These are phyloP conservation scores for Ciconia stormi DNA, from an alignment of 2,113 vertebrate species.

Conservation along the genomic window DNA sequence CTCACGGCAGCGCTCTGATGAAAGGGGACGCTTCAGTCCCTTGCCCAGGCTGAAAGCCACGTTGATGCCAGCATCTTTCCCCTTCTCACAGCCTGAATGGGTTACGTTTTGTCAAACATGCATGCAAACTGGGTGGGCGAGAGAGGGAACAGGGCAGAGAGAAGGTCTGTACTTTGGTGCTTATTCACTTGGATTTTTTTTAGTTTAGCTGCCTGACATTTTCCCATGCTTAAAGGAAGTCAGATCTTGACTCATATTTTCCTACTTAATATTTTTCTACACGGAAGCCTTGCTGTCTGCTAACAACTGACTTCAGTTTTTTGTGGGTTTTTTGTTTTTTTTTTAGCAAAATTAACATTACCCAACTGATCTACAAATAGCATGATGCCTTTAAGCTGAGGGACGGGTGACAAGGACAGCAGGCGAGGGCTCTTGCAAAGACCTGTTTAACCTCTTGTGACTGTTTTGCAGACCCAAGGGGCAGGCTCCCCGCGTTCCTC, in stretches of 20 bases:
- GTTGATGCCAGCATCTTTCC: neutral
- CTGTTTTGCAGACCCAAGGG: constrained; percentile 90
- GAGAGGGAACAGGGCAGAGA: neutral
- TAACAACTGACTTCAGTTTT: neutral
- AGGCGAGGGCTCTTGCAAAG: neutral
- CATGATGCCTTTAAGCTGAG: neutral
- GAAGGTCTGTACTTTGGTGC: neutral
- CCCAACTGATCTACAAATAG: neutral
- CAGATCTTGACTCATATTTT: constrained; percentile 20
- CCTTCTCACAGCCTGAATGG: neutral
- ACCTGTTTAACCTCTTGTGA: constrained; percentile 14
- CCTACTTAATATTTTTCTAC: neutral
- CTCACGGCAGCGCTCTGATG: neutral
- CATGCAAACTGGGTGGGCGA: neutral
- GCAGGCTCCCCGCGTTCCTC: constrained; percentile 92
- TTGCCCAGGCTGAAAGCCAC: neutral
- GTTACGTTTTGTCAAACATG: neutral
- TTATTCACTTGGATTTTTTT: neutral
- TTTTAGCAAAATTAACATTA: constrained; percentile 1
- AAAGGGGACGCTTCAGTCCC: neutral
- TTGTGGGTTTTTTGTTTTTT: no score
- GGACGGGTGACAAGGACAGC: neutral
- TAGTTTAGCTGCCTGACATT: constrained; percentile 19
- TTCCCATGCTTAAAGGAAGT: constrained; percentile 42
- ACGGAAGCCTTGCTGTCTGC: neutral